Evolutionary conservation across 2,888 invertebrate genomes (phyloP), one percentile per base, ranked within the genome.

Genomic region (Colostygia pectinataria): DNA sequence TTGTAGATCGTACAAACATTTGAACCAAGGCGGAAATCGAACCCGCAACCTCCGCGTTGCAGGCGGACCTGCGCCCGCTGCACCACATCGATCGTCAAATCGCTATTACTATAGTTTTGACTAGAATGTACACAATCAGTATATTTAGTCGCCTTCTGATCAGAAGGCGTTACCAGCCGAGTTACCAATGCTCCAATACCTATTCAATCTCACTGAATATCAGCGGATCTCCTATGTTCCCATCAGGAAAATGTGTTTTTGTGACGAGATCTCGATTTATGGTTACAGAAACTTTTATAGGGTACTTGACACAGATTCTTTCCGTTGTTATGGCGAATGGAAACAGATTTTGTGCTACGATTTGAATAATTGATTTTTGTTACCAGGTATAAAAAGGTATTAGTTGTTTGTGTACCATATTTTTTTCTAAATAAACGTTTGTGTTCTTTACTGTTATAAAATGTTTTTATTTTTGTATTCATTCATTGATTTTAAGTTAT

Each of bases 241-340:
- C 34, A 51, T 45, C 53, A 43, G 25, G 45, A 48, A 50, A 57
- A 55, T 57, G 48, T 53, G 41, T 52, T 53, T 43, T 42, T 50
- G 46, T 50, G 52, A 52, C 44, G 41, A 38, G 47, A 51, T 55
- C 39, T 45, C 52, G 44, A 60, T 57, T 57, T 45, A 55, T 41
- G 52, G 53, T 40, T 40, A 49, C 41, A 44, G 55, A 55, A 53
- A 53, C 41, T 60, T 59, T 55, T 60, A 57, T 57, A 36, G 39
- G 45, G 46, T 55, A 55, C 57, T 59, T 57, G 57, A 53, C 55
- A 51, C 39, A 48, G 49, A 59, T 59, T 52, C 24, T 28, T 42
- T 42, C 18, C 42, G 14, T 41, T 44, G 31, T 44, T 44, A 38
- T 24, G 38, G 33, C 23, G 33, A 7, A 37, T 10, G 38, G 29